Percentiles rank a stretch among this genome's conserved stretches.
Evolutionary conservation across 1,140 invertebrate genomes (phyloP).

Genomic region (Asobara japonica): DNA sequence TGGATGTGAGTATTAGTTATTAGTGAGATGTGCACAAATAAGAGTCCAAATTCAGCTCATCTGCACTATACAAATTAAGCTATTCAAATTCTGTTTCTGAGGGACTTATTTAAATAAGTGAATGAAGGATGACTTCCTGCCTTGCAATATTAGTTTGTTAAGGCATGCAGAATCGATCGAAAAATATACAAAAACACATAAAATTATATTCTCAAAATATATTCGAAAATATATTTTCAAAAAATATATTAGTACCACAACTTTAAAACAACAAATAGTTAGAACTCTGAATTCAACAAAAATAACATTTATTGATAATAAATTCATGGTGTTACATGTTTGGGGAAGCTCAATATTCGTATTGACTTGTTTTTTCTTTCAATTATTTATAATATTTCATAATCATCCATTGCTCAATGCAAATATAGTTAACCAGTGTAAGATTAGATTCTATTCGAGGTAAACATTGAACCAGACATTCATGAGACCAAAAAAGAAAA

Average conservation of each 20-base stretch:
- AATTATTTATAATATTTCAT: constrained; percentile 7
- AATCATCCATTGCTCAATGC: background rate
- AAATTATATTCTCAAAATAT: too few species aligned
- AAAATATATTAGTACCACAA: background rate
- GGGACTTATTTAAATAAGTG: too few species aligned
- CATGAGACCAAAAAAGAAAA: constrained; percentile 40
- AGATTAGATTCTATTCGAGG: background rate
- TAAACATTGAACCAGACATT: constrained; percentile 17
- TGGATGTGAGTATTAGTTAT: too few species aligned
- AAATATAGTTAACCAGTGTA: background rate
- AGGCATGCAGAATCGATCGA: too few species aligned
- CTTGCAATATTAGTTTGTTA: too few species aligned
- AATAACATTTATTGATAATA: constrained; percentile 54
- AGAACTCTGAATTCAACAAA: constrained; percentile 44
- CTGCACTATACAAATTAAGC: too few species aligned
- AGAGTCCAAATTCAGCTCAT: too few species aligned
- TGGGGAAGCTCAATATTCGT: constrained; percentile 24
- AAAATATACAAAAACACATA: too few species aligned
- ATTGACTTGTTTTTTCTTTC: constrained; percentile 1
- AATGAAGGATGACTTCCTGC: too few species aligned
- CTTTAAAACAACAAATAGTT: constrained; percentile 20
- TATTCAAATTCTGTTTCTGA: too few species aligned
- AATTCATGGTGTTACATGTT: constrained; percentile 36
- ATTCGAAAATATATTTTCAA: background rate
- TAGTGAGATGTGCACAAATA: too few species aligned